phyloP scores from a whole-genome alignment of 1,140 invertebrate species.

The Drosophila paulistorum region DNA sequence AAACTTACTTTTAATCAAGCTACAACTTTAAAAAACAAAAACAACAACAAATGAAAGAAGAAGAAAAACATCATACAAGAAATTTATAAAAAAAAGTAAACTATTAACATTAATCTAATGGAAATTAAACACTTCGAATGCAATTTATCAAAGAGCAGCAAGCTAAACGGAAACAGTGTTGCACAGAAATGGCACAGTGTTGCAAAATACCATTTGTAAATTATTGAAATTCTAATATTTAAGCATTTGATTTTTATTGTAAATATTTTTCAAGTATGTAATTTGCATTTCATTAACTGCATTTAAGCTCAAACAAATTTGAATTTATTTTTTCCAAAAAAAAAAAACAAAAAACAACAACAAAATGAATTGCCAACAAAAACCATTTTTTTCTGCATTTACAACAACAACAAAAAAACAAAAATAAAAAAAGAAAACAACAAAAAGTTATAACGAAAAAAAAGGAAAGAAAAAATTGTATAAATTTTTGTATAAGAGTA shows the following conservation, averaged over 20 bases:
- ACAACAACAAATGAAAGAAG: background rate
- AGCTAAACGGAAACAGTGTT: constrained; percentile 41
- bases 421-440: constrained; percentile 40
- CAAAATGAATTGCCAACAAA: constrained; percentile 49
- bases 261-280: constrained; percentile 71
- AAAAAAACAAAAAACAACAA: constrained; percentile 17
- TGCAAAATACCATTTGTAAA: constrained; percentile 69
- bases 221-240: constrained; percentile 68
- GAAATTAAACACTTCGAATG: constrained; percentile 45
- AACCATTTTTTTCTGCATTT: constrained; percentile 70
- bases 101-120: constrained; percentile 78
- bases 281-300: constrained; percentile 75
- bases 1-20: constrained; percentile 80
- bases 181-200: constrained; percentile 15
- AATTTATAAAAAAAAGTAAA: constrained; percentile 32
- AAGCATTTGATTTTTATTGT: constrained; percentile 75
- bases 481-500: constrained; percentile 67
- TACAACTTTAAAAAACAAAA: constrained; percentile 4
- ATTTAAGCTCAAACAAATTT: constrained; percentile 77
- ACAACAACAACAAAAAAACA: constrained; percentile 9
- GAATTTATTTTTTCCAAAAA: constrained; percentile 77
- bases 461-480: constrained; percentile 67
- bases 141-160: constrained; percentile 53
- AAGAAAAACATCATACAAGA: constrained; percentile 54
- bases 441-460: background rate